Conservation (phyloP, 2,888 invertebrate species). For the Helobdella robusta region DNA sequence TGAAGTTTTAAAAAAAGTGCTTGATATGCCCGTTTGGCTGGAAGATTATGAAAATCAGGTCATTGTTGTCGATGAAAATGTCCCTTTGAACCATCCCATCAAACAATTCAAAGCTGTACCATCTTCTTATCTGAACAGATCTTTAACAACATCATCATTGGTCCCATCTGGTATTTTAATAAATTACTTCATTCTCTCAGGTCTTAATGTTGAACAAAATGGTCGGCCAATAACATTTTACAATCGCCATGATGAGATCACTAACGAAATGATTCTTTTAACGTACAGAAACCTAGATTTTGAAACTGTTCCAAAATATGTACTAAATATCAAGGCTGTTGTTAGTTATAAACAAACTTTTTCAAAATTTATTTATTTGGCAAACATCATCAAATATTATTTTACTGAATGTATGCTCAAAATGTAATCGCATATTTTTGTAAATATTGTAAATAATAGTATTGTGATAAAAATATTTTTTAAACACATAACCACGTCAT, state of each 20-base stretch:
- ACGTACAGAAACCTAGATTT: constrained; percentile 35
- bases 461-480: too few species aligned
- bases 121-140: background rate
- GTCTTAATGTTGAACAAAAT: constrained; percentile 36
- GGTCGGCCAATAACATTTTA: constrained; percentile 34
- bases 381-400: too few species aligned
- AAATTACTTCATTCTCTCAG: constrained; percentile 35
- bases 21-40: constrained; percentile 37
- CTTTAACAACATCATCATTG: constrained; percentile 18
- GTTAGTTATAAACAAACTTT: constrained; percentile 28
- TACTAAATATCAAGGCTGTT: constrained; percentile 36
- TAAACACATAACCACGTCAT: too few species aligned
- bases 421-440: too few species aligned
- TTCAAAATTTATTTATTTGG: too few species aligned
- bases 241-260: constrained; percentile 31
- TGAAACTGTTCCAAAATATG: constrained; percentile 35
- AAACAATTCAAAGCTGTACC: constrained; percentile 31
- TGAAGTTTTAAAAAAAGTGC: constrained; percentile 66
- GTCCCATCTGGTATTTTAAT: constrained; percentile 24
- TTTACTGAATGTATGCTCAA: too few species aligned
- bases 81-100: constrained; percentile 32
- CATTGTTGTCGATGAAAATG: constrained; percentile 33
- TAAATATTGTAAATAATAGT: too few species aligned
- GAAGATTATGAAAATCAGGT: constrained; percentile 32
- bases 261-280: constrained; percentile 36